Percentiles rank a stretch among this genome's conserved stretches.
phyloP scores from a whole-genome alignment of 2,888 invertebrate species.

The Poecilobothrus nobilitatus region DNA sequence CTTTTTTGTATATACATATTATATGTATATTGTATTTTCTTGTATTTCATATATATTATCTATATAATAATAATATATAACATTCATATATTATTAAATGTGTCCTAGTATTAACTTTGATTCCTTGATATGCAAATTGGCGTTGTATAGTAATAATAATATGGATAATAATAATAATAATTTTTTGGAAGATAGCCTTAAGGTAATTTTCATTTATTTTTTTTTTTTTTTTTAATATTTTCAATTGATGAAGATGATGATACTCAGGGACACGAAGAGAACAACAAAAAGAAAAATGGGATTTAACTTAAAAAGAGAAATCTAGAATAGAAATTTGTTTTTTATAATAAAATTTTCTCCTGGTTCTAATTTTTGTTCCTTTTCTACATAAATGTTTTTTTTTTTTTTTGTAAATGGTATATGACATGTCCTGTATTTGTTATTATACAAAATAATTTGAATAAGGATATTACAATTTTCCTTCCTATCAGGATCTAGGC shows the following conservation, averaged over 20 bases:
- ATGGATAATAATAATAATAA: not conserved
- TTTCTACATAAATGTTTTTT: too few relatives aligned
- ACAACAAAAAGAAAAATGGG: not conserved
- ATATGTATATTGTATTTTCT: too few relatives aligned
- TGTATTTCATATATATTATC: too few relatives aligned
- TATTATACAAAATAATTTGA: too few relatives aligned
- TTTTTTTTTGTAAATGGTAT: too few relatives aligned
- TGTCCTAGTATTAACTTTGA: not conserved
- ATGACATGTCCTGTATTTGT: too few relatives aligned
- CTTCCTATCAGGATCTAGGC: too few relatives aligned
- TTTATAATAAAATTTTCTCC: not conserved
- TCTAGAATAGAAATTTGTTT: too few relatives aligned
- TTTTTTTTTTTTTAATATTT: not conserved
- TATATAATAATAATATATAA: too few relatives aligned
- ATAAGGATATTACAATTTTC: too few relatives aligned
- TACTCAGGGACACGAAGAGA: not conserved
- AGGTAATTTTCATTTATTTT: not conserved
- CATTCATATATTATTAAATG: not conserved
- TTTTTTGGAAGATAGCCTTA: not conserved
- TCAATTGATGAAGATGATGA: not conserved
- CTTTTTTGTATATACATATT: too few relatives aligned
- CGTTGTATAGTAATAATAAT: not conserved
- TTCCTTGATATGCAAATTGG: conserved; percentile 1
- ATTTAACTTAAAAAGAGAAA: too few relatives aligned
- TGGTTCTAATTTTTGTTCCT: not conserved